Percentiles rank a stretch among this genome's conserved stretches.
Conservation (phyloP, 2,888 invertebrate species). For the Orthonychiurus folsomi region DNA sequence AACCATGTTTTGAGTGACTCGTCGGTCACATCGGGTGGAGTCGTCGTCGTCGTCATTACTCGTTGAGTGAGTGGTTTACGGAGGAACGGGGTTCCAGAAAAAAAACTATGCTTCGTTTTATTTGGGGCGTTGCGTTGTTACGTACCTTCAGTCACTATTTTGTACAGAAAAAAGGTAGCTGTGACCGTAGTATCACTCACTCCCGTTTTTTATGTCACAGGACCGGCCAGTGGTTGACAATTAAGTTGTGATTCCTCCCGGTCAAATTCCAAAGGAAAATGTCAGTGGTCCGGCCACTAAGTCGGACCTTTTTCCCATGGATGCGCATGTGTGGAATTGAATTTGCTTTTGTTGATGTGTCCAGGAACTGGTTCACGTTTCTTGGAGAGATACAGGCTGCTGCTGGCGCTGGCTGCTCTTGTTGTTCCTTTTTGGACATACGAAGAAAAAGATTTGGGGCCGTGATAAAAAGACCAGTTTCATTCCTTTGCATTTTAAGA, state of each 20-base stretch:
- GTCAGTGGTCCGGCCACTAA: no score
- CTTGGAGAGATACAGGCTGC: no score
- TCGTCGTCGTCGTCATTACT: no score
- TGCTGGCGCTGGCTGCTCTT: neutral
- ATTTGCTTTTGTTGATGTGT: neutral
- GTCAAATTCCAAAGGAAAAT: neutral
- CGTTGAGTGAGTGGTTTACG: no score
- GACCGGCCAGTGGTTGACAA: neutral
- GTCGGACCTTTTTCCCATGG: no score
- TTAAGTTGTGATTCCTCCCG: neutral
- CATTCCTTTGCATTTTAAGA: neutral
- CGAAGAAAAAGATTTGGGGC: neutral
- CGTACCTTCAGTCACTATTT: no score
- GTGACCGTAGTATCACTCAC: neutral
- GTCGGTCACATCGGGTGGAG: no score
- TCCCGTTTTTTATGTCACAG: neutral
- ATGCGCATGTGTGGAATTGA: no score
- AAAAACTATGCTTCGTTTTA: no score
- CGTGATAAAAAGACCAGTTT: neutral
- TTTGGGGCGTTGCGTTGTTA: neutral
- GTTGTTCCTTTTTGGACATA: neutral
- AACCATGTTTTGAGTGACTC: no score
- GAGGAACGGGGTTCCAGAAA: no score
- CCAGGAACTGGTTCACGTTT: constrained; percentile 1
- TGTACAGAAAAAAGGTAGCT: neutral